Evolutionary conservation across 23 tunicate genomes (phyloP).

Genomic region (Halocynthia roretzi): DNA sequence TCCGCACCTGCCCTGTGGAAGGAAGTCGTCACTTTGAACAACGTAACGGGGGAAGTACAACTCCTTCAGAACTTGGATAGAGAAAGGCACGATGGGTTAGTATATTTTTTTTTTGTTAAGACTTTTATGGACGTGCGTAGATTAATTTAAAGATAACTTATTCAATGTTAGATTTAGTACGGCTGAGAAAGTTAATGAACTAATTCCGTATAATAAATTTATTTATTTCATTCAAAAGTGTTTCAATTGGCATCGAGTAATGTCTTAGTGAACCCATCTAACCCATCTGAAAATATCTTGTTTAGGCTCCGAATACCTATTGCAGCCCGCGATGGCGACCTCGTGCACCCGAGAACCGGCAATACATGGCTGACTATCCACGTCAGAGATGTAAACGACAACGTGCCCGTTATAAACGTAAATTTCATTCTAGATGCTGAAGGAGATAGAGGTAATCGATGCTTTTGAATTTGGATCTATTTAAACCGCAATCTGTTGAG

Average conservation of each 20-base stretch:
- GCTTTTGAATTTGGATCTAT: background rate
- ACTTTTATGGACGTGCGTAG: too few species aligned
- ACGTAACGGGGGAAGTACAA: background rate
- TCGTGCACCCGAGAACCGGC: background rate
- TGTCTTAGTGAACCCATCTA: background rate
- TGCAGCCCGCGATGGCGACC: slow-evolving; percentile 3
- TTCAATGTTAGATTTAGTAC: too few species aligned
- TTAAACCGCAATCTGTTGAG: too few species aligned
- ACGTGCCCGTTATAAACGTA: slow-evolving; percentile 31
- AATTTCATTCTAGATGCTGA: background rate
- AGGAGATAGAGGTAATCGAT: background rate
- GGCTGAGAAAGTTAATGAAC: too few species aligned
- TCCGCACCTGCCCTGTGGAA: background rate
- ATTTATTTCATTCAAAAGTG: too few species aligned
- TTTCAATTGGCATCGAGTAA: background rate
- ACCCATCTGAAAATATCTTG: background rate
- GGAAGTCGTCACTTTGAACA: background rate
- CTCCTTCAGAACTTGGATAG: background rate
- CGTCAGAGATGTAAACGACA: slow-evolving; percentile 74
- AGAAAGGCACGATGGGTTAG: background rate
- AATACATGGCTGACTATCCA: slow-evolving; percentile 18
- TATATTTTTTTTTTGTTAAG: background rate
- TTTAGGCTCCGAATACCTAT: slow-evolving; percentile 3
- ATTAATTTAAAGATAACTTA: too few species aligned
- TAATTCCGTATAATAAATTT: too few species aligned